Percentiles rank a stretch among this genome's conserved stretches.
Evolutionary conservation across 2,888 invertebrate species (phyloP).

Genomic region (Coleophora flavipennella): DNA sequence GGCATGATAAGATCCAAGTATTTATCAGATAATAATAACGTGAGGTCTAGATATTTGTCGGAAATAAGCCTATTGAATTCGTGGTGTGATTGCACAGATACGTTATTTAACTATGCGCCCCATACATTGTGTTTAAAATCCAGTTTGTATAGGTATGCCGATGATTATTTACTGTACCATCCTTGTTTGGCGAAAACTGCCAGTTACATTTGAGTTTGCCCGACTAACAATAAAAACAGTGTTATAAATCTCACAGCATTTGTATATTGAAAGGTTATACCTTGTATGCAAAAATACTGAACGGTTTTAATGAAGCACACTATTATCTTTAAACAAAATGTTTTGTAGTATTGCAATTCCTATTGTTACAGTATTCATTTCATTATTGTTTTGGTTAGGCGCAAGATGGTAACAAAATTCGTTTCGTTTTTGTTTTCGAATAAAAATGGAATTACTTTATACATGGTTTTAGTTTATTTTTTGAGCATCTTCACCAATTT

Average conservation of each 20-base stretch:
- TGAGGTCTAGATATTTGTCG: slow-evolving; percentile 20
- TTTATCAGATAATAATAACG: too few relatives aligned
- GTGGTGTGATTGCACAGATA: slow-evolving; percentile 56
- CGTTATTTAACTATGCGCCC: slow-evolving; percentile 43
- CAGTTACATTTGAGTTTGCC: slow-evolving; percentile 43
- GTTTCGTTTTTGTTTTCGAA: slow-evolving; percentile 11
- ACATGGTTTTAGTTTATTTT: slow-evolving; percentile 17
- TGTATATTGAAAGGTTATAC: too few relatives aligned
- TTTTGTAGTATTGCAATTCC: too few relatives aligned
- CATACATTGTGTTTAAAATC: slow-evolving; percentile 51
- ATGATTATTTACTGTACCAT: slow-evolving; percentile 51
- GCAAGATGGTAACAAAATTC: slow-evolving; percentile 2
- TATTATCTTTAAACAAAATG: too few relatives aligned
- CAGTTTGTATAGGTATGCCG: slow-evolving; percentile 35
- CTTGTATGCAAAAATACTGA: too few relatives aligned
- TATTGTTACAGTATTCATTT: too few relatives aligned
- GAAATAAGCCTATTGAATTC: slow-evolving; percentile 29
- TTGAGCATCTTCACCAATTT: slow-evolving; percentile 6
- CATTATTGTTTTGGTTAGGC: too few relatives aligned
- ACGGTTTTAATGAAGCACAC: too few relatives aligned
- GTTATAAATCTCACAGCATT: too few relatives aligned
- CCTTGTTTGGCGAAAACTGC: slow-evolving; percentile 49
- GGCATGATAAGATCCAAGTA: too few relatives aligned
- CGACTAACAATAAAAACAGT: too few relatives aligned
- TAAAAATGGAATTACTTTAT: slow-evolving; percentile 63